Evolutionary conservation across 2,888 invertebrate species (phyloP).

Genomic region (Polydrusus tereticollis): DNA sequence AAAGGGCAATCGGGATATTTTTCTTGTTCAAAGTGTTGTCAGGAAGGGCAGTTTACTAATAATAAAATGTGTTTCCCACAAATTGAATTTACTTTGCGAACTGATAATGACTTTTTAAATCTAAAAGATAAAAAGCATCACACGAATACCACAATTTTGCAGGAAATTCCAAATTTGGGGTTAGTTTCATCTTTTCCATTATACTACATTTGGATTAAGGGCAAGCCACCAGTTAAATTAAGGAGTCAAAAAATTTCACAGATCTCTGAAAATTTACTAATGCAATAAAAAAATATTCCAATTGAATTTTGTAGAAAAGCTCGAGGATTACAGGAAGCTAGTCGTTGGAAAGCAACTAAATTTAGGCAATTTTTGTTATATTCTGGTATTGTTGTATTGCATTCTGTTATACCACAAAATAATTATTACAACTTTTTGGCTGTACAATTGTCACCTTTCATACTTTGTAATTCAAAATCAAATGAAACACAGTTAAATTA

Average conservation of each 20-base stretch:
- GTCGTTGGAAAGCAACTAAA: conserved; percentile 49
- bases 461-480: conserved; percentile 17
- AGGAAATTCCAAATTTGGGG: conserved; percentile 50
- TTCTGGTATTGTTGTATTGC: conserved; percentile 43
- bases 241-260: not conserved
- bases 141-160: conserved; percentile 41
- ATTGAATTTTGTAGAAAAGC: conserved; percentile 40
- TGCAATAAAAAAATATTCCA: conserved; percentile 10
- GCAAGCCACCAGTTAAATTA: conserved; percentile 21
- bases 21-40: conserved; percentile 52
- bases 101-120: conserved; percentile 37
- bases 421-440: conserved; percentile 42
- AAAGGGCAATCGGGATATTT: conserved; percentile 50
- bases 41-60: conserved; percentile 34
- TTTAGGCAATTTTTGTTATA: conserved; percentile 47
- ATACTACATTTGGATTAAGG: conserved; percentile 45
- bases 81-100: conserved; percentile 32
- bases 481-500: conserved; percentile 18
- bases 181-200: conserved; percentile 52
- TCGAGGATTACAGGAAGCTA: conserved; percentile 32
- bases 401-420: conserved; percentile 22
- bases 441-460: conserved; percentile 37
- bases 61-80: conserved; percentile 48
- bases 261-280: conserved; percentile 8
- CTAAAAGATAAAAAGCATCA: conserved; percentile 50